A percentile compares a stretch with the other conserved stretches of the same genome.
Evolutionary conservation across 2,113 vertebrate species (phyloP).

Genomic region (Dermatemys mawii): DNA sequence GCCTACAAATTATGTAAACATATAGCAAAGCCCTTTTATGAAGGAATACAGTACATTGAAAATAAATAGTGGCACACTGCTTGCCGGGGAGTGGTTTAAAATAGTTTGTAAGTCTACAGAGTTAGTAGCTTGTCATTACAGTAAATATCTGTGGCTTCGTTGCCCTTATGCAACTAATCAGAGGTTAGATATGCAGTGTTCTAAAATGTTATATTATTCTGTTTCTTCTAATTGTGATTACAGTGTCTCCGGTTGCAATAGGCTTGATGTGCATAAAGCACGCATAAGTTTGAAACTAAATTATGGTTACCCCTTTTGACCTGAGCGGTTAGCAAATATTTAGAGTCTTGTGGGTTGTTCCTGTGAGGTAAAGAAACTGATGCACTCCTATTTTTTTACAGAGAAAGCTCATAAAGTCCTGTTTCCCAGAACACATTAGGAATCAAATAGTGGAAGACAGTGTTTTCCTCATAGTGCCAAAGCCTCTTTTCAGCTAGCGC

Average conservation of each 20-base stretch:
- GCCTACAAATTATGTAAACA: neutral
- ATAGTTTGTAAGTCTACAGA: no score
- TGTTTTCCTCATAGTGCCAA: neutral
- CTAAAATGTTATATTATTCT: neutral
- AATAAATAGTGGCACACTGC: neutral
- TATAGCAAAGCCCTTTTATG: neutral
- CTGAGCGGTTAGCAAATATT: neutral
- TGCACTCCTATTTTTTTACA: no score
- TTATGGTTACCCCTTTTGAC: neutral
- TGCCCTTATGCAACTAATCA: no score
- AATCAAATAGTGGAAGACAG: no score
- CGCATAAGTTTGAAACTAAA: neutral
- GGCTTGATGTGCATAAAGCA: neutral
- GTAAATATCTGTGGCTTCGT: no score
- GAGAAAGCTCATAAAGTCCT: no score
- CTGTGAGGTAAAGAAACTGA: neutral
- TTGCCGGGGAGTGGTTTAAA: neutral
- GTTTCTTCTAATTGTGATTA: neutral
- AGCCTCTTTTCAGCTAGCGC: neutral
- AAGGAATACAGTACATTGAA: neutral
- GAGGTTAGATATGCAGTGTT: no score
- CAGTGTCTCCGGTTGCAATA: neutral
- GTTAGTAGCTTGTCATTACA: no score
- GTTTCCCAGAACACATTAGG: no score
- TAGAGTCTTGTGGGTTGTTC: neutral